A percentile compares a stretch with the other conserved stretches of the same genome.
phyloP scores from a whole-genome alignment of 2,888 invertebrate species.

The Spodoptera littoralis region DNA sequence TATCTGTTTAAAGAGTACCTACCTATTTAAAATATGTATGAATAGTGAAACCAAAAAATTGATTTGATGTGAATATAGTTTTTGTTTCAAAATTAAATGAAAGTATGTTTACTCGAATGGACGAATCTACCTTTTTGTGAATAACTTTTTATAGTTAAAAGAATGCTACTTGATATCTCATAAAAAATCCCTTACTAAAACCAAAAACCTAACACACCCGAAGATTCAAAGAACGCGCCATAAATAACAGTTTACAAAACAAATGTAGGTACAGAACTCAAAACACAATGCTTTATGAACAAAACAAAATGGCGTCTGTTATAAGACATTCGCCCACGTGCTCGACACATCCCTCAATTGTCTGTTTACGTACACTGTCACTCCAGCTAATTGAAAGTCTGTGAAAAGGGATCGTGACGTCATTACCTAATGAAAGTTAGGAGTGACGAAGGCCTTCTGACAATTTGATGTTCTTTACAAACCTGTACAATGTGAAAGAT shows the following conservation, averaged over 20 bases:
- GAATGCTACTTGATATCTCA: too few species aligned
- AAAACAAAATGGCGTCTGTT: constrained; percentile 1
- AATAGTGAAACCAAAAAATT: too few species aligned
- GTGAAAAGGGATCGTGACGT: constrained; percentile 55
- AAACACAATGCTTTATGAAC: neutral
- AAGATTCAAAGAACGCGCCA: too few species aligned
- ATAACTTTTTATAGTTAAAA: too few species aligned
- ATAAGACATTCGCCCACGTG: constrained; percentile 14
- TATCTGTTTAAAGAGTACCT: too few species aligned
- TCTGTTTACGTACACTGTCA: constrained; percentile 40
- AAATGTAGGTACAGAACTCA: neutral
- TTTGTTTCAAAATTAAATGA: too few species aligned
- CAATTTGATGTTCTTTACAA: constrained; percentile 38
- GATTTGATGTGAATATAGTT: too few species aligned
- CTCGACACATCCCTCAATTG: constrained; percentile 10
- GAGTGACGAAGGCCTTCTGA: constrained; percentile 46
- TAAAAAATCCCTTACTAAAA: too few species aligned
- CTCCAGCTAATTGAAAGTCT: constrained; percentile 57
- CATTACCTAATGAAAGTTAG: constrained; percentile 54
- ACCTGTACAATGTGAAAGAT: constrained; percentile 29
- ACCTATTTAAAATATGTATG: too few species aligned
- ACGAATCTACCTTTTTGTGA: too few species aligned
- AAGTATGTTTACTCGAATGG: too few species aligned
- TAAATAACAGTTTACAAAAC: neutral
- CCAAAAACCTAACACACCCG: too few species aligned